Evolutionary conservation across 2,797 vertebrate species (phyloP).

Genomic region (Oreochromis grahami): DNA sequence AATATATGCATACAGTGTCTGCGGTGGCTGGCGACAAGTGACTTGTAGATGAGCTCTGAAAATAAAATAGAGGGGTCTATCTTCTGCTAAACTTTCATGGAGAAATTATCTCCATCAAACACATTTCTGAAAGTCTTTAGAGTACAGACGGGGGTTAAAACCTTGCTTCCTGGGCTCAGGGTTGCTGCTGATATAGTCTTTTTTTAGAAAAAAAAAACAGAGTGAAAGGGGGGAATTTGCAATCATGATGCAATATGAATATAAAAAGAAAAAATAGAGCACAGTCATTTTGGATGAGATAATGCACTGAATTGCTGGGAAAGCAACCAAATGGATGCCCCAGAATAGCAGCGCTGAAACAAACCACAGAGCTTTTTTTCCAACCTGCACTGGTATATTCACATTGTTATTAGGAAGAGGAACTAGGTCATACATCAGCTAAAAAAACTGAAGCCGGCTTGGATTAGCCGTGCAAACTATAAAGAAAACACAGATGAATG

Average conservation of each 20-base stretch:
- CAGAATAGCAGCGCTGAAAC: constrained; percentile 28
- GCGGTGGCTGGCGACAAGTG: neutral
- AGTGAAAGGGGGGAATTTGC: neutral
- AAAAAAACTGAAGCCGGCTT: neutral
- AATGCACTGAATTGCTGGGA: constrained; percentile 20
- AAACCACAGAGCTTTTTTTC: constrained; percentile 6
- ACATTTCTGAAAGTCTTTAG: neutral
- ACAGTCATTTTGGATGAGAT: constrained; percentile 15
- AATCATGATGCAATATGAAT: constrained; percentile 23
- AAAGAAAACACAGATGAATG: neutral
- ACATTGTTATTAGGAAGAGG: constrained; percentile 13
- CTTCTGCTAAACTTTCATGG: neutral
- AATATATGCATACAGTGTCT: neutral
- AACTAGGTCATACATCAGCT: constrained; percentile 31
- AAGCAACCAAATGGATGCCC: constrained; percentile 16
- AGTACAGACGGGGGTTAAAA: neutral
- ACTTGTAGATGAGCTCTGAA: constrained; percentile 2
- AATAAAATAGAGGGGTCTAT: neutral
- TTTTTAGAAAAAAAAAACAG: neutral
- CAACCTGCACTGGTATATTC: neutral
- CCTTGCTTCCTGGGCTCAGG: neutral
- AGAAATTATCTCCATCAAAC: neutral
- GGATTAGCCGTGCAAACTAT: constrained; percentile 2
- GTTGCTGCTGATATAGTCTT: neutral
- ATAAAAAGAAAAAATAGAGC: constrained; percentile 7